Evolutionary conservation across 2,797 vertebrate genomes (phyloP), one percentile per base, ranked within the genome.

Genomic region (Hyperoplus lanceolatus): DNA sequence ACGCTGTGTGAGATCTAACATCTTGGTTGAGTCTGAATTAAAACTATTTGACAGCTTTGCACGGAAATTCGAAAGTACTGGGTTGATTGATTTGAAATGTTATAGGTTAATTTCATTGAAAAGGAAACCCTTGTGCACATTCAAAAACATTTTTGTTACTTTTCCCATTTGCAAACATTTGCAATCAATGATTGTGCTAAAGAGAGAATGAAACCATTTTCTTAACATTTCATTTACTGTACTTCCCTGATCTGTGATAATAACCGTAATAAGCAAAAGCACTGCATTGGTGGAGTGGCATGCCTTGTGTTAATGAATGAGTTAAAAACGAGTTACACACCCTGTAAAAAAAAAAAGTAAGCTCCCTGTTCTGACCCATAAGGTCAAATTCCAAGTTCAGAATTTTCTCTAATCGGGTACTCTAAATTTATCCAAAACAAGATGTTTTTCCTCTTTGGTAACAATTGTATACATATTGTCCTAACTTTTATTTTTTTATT

Each of bases 51-150:
- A 76, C 29, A 29, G 29, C 13, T 53, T 55, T 2, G 41, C n/a
- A 45, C 21, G 43, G 21, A 48, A 38, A 46, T 8, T 1, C 12
- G 10, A 48, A 9, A 21, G 8, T 15, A 29, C 8, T 38, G 14
- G 2, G 8, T 41, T 72, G 8, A 4, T 39, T 29, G 14, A 56
- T 57, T 13, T 46, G 0, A 36, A 38, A 10, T 68, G 38, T 65
- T 55, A 48, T 16, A 53, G n/a, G 8, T 57, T 48, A 75, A 54
- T 75, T 65, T 80, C 15, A 41, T 9, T 59, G 16, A 55, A 46
- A 54, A 50, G 16, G 6, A 67, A 57, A 29, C 29, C 29, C 29
- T 6, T 54, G 11, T 5, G 15, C 56, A 9, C 4, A 12, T 57
- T 59, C 18, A 53, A 4, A 54, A 49, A n/a, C n/a, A 18, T 41